A percentile compares a stretch with the other conserved stretches of the same genome.
Evolutionary conservation across 2,888 invertebrate species (phyloP).

Genomic region (Dermolepida albohirtum): DNA sequence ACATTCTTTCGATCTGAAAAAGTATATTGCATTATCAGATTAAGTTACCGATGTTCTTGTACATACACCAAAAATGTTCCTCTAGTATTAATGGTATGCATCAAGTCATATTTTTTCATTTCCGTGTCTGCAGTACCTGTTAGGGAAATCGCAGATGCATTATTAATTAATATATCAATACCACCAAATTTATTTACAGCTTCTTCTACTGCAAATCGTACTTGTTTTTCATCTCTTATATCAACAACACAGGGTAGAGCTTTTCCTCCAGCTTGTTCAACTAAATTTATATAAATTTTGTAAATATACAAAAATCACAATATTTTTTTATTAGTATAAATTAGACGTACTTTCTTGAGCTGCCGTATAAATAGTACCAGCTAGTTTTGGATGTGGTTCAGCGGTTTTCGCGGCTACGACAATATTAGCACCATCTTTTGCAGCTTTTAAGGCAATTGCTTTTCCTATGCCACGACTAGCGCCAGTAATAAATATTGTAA

Average conservation of each 20-base stretch:
- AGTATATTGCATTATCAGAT: background rate
- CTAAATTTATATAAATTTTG: slow-evolving; percentile 64
- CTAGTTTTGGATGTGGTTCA: slow-evolving; percentile 88
- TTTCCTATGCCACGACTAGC: slow-evolving; percentile 98
- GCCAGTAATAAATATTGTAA: slow-evolving; percentile 94
- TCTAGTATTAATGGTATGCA: slow-evolving; percentile 94
- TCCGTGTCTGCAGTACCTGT: slow-evolving; percentile 86
- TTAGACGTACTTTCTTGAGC: slow-evolving; percentile 83
- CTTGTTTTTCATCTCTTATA: slow-evolving; percentile 84
- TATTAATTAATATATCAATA: slow-evolving; percentile 94
- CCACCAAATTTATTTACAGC: slow-evolving; percentile 91
- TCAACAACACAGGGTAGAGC: slow-evolving; percentile 90
- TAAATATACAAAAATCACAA: slow-evolving; percentile 8
- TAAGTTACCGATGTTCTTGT: background rate
- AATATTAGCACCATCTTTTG: slow-evolving; percentile 92
- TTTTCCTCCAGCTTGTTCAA: slow-evolving; percentile 88
- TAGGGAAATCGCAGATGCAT: slow-evolving; percentile 94
- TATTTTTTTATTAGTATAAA: background rate
- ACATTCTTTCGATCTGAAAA: slow-evolving; percentile 86
- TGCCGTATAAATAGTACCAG: slow-evolving; percentile 91
- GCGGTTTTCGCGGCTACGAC: slow-evolving; percentile 94
- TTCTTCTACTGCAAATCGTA: slow-evolving; percentile 77
- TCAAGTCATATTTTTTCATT: slow-evolving; percentile 97
- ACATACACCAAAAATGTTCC: slow-evolving; percentile 94
- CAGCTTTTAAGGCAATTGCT: slow-evolving; percentile 92